Percentiles rank a stretch among this genome's conserved stretches.
Conservation (phyloP, 2,113 vertebrate genomes). For the Anguilla rostrata region DNA sequence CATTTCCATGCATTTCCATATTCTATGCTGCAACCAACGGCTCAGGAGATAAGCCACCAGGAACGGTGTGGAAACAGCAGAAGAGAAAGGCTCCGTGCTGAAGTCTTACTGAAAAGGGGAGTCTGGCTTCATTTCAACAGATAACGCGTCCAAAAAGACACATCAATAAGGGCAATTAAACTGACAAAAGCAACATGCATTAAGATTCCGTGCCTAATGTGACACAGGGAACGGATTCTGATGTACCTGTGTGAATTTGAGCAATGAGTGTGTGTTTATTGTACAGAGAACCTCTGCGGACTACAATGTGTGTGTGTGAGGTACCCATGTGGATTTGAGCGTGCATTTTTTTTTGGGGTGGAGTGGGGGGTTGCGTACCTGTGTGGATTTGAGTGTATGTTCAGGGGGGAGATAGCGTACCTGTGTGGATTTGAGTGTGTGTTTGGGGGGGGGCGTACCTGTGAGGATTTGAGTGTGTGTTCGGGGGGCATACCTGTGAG, state of each 20-base stretch:
- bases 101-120: neutral
- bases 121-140: no score
- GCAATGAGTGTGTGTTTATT: neutral
- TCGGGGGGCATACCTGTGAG: slow-evolving; percentile 71
- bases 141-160: no score
- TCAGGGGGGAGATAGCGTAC: neutral
- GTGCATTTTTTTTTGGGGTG: no score
- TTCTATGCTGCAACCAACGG: neutral
- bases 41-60: neutral
- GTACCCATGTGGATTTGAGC: no score
- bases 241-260: neutral
- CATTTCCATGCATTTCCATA: neutral
- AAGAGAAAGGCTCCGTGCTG: neutral
- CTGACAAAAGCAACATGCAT: neutral
- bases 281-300: neutral
- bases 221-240: neutral
- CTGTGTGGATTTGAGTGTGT: neutral
- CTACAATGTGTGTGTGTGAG: no score
- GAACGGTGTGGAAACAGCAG: neutral
- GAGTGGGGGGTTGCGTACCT: neutral
- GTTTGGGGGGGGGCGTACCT: neutral
- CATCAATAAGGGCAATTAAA: neutral
- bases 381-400: neutral
- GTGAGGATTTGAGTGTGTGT: neutral
- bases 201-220: neutral